Evolutionary conservation across 2,113 vertebrate species (phyloP), one percentile per base, ranked within the genome.

Genomic region (Boulengeromyrus knoepffleri): DNA sequence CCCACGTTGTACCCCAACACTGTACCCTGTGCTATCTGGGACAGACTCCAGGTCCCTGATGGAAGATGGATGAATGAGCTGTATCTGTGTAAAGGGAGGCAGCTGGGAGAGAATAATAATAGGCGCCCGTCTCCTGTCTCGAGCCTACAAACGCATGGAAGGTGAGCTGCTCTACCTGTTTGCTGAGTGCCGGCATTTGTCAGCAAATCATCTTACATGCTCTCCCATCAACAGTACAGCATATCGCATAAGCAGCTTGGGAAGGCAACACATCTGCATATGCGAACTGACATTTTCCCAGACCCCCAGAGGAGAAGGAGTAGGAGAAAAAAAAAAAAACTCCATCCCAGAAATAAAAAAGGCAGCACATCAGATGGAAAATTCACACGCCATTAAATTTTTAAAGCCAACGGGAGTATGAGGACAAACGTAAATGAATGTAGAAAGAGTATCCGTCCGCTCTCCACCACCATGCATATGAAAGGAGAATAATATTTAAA

Each of bases 391-490:
- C 89, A 91, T 90, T 91, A 80, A 56, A 50, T 90, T 31, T 45
- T 39, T 50, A 84, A 88, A 87, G 53, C 87, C 89, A 87, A 27
- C 27, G 89, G 88, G 88, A 91, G 88, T 31, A 31, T 90, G 56
- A 50, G 24, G 90, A 89, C 77, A 92, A 91, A 90, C 50, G 47
- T 42, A 89, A 90, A 90, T 88, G n/a, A 85, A 27, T 58, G 91
- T 50, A 90, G 74, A 92, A 89, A 83, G 83, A 85, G 80, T 92
- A 87, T 88, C 92, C 91, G 92, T 90, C 90, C 91, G 90, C 88
- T 92, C 91, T 94, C 94, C 91, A 92, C 91, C 92, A 92, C 93
- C 92, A 91, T 90, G 89, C 47, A n/a, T 53, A 80, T 89, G 77
- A 27, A 90, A 90, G 49, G n/a, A 47, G 85, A 90, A 87, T 87